Evolutionary conservation across 1,140 invertebrate species (phyloP).

Genomic region (Aphelinus atriplicis): DNA sequence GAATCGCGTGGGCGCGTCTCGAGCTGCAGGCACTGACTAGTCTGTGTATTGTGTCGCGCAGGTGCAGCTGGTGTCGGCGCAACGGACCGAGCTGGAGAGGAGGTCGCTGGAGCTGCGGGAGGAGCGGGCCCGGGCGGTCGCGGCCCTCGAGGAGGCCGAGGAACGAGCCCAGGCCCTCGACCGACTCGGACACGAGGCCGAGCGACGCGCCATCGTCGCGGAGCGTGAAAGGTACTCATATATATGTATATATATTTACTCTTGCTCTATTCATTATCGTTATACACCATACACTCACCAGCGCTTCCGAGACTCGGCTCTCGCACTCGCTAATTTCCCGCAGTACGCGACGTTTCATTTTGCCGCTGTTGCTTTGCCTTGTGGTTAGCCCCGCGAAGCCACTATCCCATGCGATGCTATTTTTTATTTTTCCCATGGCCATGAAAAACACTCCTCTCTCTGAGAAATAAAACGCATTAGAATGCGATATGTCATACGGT

Average conservation of each 20-base stretch:
- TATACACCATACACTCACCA: background rate
- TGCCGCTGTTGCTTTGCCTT: too few relatives aligned
- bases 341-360: too few relatives aligned
- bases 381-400: too few relatives aligned
- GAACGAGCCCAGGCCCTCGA: conserved; percentile 88
- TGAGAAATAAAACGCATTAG: too few relatives aligned
- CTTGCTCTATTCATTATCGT: too few relatives aligned
- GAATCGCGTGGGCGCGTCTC: too few relatives aligned
- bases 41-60: conserved; percentile 46
- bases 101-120: conserved; percentile 76
- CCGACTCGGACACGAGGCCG: conserved; percentile 85
- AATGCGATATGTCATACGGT: too few relatives aligned
- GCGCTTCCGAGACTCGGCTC: background rate
- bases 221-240: conserved; percentile 64
- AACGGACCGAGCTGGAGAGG: conserved; percentile 86
- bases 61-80: conserved; percentile 84
- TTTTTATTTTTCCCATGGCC: too few relatives aligned
- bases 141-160: conserved; percentile 86
- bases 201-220: conserved; percentile 65
- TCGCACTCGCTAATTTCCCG: background rate
- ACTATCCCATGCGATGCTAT: too few relatives aligned
- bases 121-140: conserved; percentile 81
- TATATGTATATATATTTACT: too few relatives aligned
- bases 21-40: too few relatives aligned
- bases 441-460: too few relatives aligned